A percentile compares a stretch with the other conserved stretches of the same genome.
phyloP scores from a whole-genome alignment of 2,113 vertebrate genomes.

The Embiotoca jacksoni region DNA sequence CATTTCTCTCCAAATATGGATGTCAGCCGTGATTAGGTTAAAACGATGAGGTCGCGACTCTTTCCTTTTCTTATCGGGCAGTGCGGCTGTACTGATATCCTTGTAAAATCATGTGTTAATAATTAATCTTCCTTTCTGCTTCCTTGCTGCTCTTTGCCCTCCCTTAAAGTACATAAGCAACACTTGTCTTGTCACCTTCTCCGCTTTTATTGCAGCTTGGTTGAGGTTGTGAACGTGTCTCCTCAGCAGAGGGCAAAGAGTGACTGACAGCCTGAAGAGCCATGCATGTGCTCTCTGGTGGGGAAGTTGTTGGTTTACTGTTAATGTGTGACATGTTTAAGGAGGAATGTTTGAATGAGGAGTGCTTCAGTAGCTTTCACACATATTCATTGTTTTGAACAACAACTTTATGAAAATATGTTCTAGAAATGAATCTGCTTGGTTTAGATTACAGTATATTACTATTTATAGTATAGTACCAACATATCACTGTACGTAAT shows the following conservation, averaged over 20 bases:
- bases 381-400: conserved; percentile 2
- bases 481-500: not conserved
- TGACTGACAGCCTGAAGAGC: not conserved
- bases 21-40: conserved; percentile 19
- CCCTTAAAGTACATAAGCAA: conserved; percentile 1
- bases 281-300: not conserved
- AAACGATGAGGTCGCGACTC: conserved; percentile 50
- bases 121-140: conserved; percentile 61
- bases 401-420: not conserved
- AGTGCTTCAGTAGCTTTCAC: not conserved
- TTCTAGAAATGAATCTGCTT: not conserved
- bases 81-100: conserved; percentile 45
- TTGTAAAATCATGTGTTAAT: conserved; percentile 68
- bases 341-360: not conserved
- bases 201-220: not conserved
- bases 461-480: not conserved
- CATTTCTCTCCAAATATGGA: not conserved
- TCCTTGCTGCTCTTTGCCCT: conserved; percentile 48
- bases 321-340: not conserved
- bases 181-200: not conserved
- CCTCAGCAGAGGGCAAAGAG: not conserved
- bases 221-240: not conserved
- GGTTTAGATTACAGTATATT: not conserved
- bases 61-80: conserved; percentile 33
- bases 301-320: not conserved